Evolutionary conservation across 2,797 vertebrate species (phyloP).

Genomic region (Rhynchotus rufescens): DNA sequence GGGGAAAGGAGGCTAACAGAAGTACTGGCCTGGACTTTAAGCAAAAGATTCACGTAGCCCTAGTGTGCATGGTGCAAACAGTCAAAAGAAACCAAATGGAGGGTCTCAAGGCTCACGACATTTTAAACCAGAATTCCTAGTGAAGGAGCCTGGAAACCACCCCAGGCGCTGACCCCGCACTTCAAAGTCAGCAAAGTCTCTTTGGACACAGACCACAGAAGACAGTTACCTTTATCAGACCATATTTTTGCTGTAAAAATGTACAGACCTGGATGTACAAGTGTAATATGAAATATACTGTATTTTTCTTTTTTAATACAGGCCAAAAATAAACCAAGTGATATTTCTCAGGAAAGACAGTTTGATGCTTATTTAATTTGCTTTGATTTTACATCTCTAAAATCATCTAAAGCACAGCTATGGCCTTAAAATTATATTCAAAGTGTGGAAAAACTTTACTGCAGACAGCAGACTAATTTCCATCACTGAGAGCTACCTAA

Average conservation of each 20-base stretch:
- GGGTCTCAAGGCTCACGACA: not conserved
- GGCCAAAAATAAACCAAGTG: not conserved
- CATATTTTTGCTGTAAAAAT: not conserved
- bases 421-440: not conserved
- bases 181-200: not conserved
- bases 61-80: not conserved
- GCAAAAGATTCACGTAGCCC: not conserved
- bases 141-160: not conserved
- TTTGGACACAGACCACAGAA: not conserved
- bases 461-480: conserved; percentile 17
- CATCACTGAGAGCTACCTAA: not conserved
- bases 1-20: not conserved
- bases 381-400: not conserved
- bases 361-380: not conserved
- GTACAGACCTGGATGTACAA: not conserved
- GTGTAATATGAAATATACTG: accelerated
- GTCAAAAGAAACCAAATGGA: not conserved
- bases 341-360: not conserved
- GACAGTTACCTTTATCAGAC: not conserved
- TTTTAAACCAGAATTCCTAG: not conserved
- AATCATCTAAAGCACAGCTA: not conserved
- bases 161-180: accelerated
- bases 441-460: not conserved
- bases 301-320: not conserved
- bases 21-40: not conserved